phyloP scores from a whole-genome alignment of 2,113 vertebrate genomes.

The Cheilinus undulatus region DNA sequence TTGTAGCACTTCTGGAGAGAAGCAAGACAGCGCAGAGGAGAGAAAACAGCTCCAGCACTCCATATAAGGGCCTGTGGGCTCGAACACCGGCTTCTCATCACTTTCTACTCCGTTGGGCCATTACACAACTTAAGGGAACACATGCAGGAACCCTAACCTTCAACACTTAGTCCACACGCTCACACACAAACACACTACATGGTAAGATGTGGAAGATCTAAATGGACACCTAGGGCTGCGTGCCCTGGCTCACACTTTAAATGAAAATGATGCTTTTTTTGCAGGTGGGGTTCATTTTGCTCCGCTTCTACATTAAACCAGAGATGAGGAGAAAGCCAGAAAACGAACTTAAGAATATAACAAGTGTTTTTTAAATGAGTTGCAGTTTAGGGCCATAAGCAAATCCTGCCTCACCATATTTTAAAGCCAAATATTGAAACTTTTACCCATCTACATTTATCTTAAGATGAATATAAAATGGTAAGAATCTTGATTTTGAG shows the following conservation, averaged over 20 bases:
- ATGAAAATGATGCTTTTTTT: conserved; percentile 51
- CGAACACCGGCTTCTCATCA: conserved; percentile 83
- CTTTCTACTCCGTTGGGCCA: conserved; percentile 79
- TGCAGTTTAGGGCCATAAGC: too few relatives aligned
- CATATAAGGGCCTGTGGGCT: conserved; percentile 87
- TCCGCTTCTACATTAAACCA: conserved; percentile 37
- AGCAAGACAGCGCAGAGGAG: conserved; percentile 78
- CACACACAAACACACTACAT: conserved; percentile 26
- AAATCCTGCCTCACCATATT: too few relatives aligned
- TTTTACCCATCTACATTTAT: too few relatives aligned
- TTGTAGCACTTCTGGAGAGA: conserved; percentile 80
- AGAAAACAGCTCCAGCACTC: conserved; percentile 83
- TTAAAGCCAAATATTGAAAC: not conserved
- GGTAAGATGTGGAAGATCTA: conserved; percentile 54
- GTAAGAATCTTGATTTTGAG: too few relatives aligned
- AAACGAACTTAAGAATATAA: not conserved
- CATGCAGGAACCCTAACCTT: conserved; percentile 68
- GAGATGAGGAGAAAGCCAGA: conserved; percentile 14
- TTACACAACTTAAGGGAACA: conserved; percentile 71
- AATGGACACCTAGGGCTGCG: conserved; percentile 41
- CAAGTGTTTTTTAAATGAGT: too few relatives aligned
- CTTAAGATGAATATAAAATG: too few relatives aligned
- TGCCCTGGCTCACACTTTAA: conserved; percentile 42
- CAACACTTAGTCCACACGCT: conserved; percentile 56
- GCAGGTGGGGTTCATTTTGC: conserved; percentile 36